A percentile compares a stretch with the other conserved stretches of the same genome.
phyloP scores from a whole-genome alignment of 2,888 invertebrate species.

The Venustoraphidia nigricollis region DNA sequence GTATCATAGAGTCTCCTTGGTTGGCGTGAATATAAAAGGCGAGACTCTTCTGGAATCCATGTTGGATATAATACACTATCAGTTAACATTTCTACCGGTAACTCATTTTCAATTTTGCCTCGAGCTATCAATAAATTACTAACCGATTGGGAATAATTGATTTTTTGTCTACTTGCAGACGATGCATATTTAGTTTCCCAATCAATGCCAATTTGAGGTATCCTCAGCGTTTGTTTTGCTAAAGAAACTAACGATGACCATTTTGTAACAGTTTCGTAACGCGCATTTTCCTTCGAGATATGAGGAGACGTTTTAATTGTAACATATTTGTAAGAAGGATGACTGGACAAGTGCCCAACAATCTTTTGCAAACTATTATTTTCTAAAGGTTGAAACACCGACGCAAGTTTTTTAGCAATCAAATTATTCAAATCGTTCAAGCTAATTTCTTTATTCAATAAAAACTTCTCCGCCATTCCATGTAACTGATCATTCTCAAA shows the following conservation, averaged over 20 bases:
- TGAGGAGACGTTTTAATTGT: slow-evolving; percentile 28
- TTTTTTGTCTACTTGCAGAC: slow-evolving; percentile 3
- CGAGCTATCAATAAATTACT: slow-evolving; percentile 28
- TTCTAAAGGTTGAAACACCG: slow-evolving; percentile 28
- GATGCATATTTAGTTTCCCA: slow-evolving; percentile 16
- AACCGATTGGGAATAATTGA: slow-evolving; percentile 15
- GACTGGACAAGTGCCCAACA: slow-evolving; percentile 25
- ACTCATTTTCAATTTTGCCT: slow-evolving; percentile 16
- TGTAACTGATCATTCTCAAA: slow-evolving; percentile 33
- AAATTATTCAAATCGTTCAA: slow-evolving; percentile 30
- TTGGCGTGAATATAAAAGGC: slow-evolving; percentile 25
- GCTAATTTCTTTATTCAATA: slow-evolving; percentile 20
- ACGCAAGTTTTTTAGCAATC: slow-evolving; percentile 29
- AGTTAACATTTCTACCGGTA: slow-evolving; percentile 19
- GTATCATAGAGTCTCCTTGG: slow-evolving; percentile 23
- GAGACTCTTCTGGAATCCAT: slow-evolving; percentile 23
- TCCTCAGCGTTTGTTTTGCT: slow-evolving; percentile 20
- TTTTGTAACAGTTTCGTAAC: slow-evolving; percentile 23
- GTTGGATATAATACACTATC: slow-evolving; percentile 23
- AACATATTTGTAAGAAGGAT: slow-evolving; percentile 31
- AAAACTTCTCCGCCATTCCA: slow-evolving; percentile 22
- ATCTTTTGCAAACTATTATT: slow-evolving; percentile 19
- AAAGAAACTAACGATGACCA: slow-evolving; percentile 25
- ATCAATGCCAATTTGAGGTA: slow-evolving; percentile 11
- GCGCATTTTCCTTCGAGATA: slow-evolving; percentile 16